These are phyloP conservation scores for Ochropleura plecta DNA, from an alignment of 2,888 invertebrate genomes.

Conservation along the genomic window DNA sequence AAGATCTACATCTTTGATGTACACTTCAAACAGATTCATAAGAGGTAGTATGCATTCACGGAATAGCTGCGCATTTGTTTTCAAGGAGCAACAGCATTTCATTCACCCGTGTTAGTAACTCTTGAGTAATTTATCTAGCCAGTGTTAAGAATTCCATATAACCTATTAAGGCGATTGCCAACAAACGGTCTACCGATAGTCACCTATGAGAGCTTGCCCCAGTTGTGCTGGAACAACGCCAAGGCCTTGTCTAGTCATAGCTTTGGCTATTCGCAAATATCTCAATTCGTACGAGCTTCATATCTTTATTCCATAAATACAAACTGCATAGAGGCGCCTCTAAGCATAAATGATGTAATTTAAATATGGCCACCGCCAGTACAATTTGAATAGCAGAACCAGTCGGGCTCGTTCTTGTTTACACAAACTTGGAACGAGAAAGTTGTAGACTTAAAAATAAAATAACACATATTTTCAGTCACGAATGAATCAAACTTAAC, in stretches of 20 bases:
- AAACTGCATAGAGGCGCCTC: constrained; percentile 42
- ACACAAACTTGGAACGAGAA: constrained; percentile 43
- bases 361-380: constrained; percentile 33
- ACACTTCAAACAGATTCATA: constrained; percentile 57
- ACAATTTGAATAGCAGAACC: constrained; percentile 41
- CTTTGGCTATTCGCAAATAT: constrained; percentile 76
- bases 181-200: constrained; percentile 84
- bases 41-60: constrained; percentile 58
- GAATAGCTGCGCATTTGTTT: constrained; percentile 52
- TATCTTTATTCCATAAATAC: constrained; percentile 67
- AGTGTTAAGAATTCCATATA: constrained; percentile 77
- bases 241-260: constrained; percentile 79
- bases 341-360: constrained; percentile 47
- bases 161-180: constrained; percentile 86
- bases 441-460: constrained; percentile 43
- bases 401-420: constrained; percentile 41
- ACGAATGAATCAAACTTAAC: constrained; percentile 61
- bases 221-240: constrained; percentile 85
- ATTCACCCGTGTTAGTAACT: constrained; percentile 65
- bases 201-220: constrained; percentile 83
- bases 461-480: constrained; percentile 60
- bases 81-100: constrained; percentile 64
- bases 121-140: constrained; percentile 66
- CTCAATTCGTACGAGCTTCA: constrained; percentile 67
- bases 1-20: constrained; percentile 58